phyloP scores from a whole-genome alignment of 2,888 invertebrate genomes.

The Seladonia tumulorum region DNA sequence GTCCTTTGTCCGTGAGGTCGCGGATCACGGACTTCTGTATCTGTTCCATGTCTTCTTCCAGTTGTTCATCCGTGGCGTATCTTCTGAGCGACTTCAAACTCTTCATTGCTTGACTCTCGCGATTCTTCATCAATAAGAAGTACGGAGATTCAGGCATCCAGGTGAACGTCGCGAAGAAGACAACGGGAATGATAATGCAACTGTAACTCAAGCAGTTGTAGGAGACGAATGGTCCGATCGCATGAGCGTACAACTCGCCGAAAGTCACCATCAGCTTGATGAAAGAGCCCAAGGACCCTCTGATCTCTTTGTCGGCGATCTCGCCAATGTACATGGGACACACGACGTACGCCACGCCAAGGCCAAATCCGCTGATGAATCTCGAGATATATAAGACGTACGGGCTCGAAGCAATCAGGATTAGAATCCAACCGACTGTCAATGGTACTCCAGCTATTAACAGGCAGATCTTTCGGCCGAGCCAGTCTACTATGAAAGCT shows the following conservation, averaged over 20 bases:
- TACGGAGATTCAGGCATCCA: conserved; percentile 89
- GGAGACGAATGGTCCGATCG: conserved; percentile 82
- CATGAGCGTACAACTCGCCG: conserved; percentile 82
- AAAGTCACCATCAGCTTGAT: conserved; percentile 82
- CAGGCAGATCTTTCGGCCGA: conserved; percentile 86
- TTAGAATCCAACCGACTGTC: conserved; percentile 86
- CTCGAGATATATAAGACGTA: conserved; percentile 86
- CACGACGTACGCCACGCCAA: conserved; percentile 87
- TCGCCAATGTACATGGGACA: conserved; percentile 88
- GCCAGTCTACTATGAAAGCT: conserved; percentile 86
- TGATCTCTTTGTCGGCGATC: conserved; percentile 87
- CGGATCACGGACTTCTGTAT: conserved; percentile 84
- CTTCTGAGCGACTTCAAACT: conserved; percentile 85
- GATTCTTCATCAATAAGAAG: conserved; percentile 86
- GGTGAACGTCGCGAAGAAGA: conserved; percentile 85
- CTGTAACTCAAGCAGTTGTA: conserved; percentile 83
- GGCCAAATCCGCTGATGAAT: conserved; percentile 88
- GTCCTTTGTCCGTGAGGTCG: conserved; percentile 86
- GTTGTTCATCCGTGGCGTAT: conserved; percentile 85
- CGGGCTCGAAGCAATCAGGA: conserved; percentile 87
- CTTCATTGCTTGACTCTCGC: conserved; percentile 84
- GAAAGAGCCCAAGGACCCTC: conserved; percentile 84
- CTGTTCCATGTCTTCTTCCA: conserved; percentile 82
- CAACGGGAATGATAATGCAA: conserved; percentile 84
- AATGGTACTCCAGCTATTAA: conserved; percentile 86